Evolutionary conservation across 1,140 invertebrate genomes (phyloP), one percentile per base, ranked within the genome.

Genomic region (Arion vulgaris): DNA sequence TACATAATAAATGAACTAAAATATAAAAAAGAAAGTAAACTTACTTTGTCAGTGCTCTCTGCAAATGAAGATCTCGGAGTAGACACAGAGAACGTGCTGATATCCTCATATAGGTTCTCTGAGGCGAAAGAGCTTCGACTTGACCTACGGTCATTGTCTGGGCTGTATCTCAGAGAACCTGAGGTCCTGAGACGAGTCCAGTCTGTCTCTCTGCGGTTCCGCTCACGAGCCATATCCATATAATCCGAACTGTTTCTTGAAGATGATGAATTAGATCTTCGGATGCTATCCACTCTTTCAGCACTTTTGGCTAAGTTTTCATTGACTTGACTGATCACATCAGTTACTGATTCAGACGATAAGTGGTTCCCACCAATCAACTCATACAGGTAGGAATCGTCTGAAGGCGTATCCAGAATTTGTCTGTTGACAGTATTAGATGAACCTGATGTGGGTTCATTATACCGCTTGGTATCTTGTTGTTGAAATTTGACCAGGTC

Each of bases 401-500:
- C 72, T 1, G 68, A 80, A 39, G 39, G 15, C 7, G 36, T 26
- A 28, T 41, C 39, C 28, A 19, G n/a, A 5, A 9, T 13, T 19
- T 5, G 36, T 17, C n/a, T 49, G 17, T 2, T 15, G 2, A 1
- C 9, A 1, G 73, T 13, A 41, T 15, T 36, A 9, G 26, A 53
- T 23, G 13, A 34, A 26, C n/a, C 28, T 1, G 74, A 11, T 15
- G 4, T 39, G 72, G 41, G 17, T 68, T 80, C 80, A 41, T 62
- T 57, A 36, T 66, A 32, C 57, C 81, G 68, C 57, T 75, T n/a
- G 57, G 41, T 13, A 68, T 96, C 96, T 88, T 97, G 96, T 91
- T 97, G 96, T 45, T 88, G 87, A n/a, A 97, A 95, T 0, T 95
- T 96, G 91, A 97, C 97, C 0, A 97, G 89, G 0, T 96, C 95